Evolutionary conservation across 2,113 vertebrate species (phyloP), one percentile per base, ranked within the genome.

Genomic region (Pterophyllum scalare): DNA sequence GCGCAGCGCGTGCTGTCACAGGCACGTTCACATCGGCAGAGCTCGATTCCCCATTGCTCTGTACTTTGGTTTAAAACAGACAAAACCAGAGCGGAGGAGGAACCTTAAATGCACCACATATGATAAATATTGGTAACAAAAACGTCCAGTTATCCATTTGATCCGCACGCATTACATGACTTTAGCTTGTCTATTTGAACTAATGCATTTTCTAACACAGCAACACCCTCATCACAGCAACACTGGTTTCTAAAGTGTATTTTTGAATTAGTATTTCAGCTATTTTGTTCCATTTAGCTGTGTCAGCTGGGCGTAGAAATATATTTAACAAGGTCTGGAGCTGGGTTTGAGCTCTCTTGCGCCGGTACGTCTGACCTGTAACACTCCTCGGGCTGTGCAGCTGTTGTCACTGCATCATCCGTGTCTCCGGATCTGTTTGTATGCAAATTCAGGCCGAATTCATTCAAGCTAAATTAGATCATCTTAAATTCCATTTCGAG

Each of bases 331-430:
- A 40, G 70, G 40, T 85, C 26, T 24, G 19, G 2, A 60, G 58
- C 43, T 43, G 62, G 3, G 52, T 54, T 24, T n/a, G 22, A 49
- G 56, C 77, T 60, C 19, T 62, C 22, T 28, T 0, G 59, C 52
- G 57, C 70, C 38, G 70, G 0, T 31, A 54, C 12, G 40, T 11
- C 28, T 75, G 83, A 70, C 40, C 74, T 13, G 26, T 7, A 28
- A 64, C 58, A 33, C 38, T 77, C 57, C 70, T 24, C 49, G 20
- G 40, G 59, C 43, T 75, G 52, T 75, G 77, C 54, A 89, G 77
- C 81, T 78, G 72, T 76, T 74, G 12, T 60, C 54, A 49, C 40
- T 56, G 64, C 74, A 9, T 40, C 77, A 61, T 65, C 59, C n/a
- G 20, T 19, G 75, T 20, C 65, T 81, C 59, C 17, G 3, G 4